A percentile compares a stretch with the other conserved stretches of the same genome.
phyloP scores from a whole-genome alignment of 2,113 vertebrate genomes.

The Sinocyclocheilus anshuiensis region DNA sequence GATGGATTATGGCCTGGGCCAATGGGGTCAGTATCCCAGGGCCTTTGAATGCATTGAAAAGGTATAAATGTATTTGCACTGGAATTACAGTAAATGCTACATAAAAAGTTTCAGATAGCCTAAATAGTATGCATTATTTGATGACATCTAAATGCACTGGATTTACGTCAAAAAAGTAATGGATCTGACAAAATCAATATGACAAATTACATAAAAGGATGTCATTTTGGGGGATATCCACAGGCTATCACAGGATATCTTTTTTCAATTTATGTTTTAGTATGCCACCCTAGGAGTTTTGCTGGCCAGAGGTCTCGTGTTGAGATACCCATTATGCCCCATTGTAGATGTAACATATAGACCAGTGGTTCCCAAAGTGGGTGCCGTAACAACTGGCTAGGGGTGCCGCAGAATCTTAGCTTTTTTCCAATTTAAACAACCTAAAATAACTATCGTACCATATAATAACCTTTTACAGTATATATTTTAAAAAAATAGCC shows the following conservation, averaged over 20 bases:
- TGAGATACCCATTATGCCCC: too few species aligned
- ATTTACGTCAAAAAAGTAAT: conserved; percentile 74
- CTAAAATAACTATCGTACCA: too few species aligned
- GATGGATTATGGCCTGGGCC: conserved; percentile 82
- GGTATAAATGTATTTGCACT: too few species aligned
- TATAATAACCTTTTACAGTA: too few species aligned
- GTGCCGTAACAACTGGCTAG: too few species aligned
- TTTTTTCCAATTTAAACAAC: too few species aligned
- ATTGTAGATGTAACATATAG: conserved; percentile 44
- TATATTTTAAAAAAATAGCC: too few species aligned
- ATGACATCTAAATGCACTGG: not conserved
- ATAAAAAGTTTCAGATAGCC: not conserved
- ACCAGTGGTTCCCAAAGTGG: conserved; percentile 76
- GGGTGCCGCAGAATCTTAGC: too few species aligned
- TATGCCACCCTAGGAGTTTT: too few species aligned
- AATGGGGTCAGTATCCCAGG: conserved; percentile 69
- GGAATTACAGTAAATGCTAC: not conserved
- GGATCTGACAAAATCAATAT: conserved; percentile 74
- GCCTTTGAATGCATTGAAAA: too few species aligned
- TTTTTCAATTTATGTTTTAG: too few species aligned
- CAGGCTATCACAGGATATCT: conserved; percentile 93
- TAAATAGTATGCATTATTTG: conserved; percentile 57
- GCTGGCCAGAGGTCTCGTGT: too few species aligned
- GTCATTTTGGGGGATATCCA: conserved; percentile 65
- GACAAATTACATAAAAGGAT: not conserved